Evolutionary conservation across 1,140 invertebrate species (phyloP).

Genomic region (Rhagoletis zephyria): DNA sequence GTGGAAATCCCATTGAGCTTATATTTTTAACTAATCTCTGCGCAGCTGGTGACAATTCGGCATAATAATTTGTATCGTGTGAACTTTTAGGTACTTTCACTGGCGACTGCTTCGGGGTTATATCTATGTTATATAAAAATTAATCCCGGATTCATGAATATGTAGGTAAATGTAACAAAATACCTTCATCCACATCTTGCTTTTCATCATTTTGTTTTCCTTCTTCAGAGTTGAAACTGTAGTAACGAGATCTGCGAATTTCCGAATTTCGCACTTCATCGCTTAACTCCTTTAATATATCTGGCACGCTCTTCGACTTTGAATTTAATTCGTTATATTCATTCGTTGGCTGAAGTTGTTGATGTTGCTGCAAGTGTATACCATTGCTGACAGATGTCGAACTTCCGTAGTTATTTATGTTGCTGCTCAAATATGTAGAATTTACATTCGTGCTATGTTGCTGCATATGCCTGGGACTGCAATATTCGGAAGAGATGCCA

Average conservation of each 20-base stretch:
- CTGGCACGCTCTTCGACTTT: conserved; percentile 80
- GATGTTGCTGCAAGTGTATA: not conserved
- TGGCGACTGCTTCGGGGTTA: conserved; percentile 24
- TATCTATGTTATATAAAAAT: not conserved
- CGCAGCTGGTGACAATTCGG: conserved; percentile 69
- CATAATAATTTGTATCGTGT: conserved; percentile 19
- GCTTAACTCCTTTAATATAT: conserved; percentile 82
- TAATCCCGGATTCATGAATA: not conserved
- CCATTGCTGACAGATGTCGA: not conserved
- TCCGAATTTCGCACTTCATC: conserved; percentile 76
- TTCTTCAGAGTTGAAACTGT: conserved; percentile 67
- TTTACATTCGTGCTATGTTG: not conserved
- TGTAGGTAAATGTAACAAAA: not conserved
- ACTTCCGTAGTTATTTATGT: conserved; percentile 2
- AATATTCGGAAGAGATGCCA: not conserved
- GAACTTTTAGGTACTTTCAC: conserved; percentile 6
- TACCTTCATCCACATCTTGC: not conserved
- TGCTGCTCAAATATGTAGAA: not conserved
- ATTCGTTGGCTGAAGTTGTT: not conserved
- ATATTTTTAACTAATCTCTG: conserved; percentile 82
- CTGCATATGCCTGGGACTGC: conserved; percentile 23
- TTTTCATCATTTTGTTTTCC: conserved; percentile 29
- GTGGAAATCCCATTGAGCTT: conserved; percentile 87
- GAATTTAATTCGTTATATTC: not conserved
- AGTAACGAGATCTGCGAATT: conserved; percentile 72